These are phyloP conservation scores for Leptodirus hochenwartii DNA, from an alignment of 2,888 invertebrate species.

Conservation along the genomic window DNA sequence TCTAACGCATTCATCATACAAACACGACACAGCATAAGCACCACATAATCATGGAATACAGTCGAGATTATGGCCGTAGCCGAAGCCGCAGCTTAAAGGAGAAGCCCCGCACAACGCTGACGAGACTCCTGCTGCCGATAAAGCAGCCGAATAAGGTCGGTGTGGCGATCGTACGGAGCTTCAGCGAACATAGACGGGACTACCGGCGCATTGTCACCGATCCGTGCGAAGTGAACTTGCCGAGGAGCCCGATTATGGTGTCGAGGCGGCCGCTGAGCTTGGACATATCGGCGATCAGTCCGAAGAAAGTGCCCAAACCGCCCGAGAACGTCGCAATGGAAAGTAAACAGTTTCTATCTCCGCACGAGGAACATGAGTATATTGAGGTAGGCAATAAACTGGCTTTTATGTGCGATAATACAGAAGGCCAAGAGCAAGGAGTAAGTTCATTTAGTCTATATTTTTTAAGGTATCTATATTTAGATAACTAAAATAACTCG, in stretches of 20 bases:
- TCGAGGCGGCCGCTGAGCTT: slow-evolving; percentile 25
- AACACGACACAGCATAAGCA: no score
- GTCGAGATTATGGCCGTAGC: no score
- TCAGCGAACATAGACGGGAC: slow-evolving; percentile 13
- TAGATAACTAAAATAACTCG: no score
- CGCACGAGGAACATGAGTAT: slow-evolving; percentile 11
- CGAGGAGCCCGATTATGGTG: slow-evolving; percentile 17
- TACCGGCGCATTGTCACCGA: slow-evolving; percentile 14
- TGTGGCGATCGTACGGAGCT: slow-evolving; percentile 16
- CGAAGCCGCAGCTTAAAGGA: no score
- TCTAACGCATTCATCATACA: no score
- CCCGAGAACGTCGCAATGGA: slow-evolving; percentile 7
- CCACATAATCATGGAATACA: no score
- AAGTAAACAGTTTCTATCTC: slow-evolving; percentile 10
- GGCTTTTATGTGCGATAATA: no score
- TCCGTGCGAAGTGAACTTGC: slow-evolving; percentile 12
- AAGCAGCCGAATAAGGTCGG: slow-evolving; percentile 27
- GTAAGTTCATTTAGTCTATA: no score
- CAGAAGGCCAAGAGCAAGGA: no score
- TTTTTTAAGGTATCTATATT: no score
- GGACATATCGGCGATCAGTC: slow-evolving; percentile 17
- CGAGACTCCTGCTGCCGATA: slow-evolving; percentile 23
- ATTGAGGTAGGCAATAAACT: no score
- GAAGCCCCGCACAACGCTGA: no score
- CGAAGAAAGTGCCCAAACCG: slow-evolving; percentile 12